Evolutionary conservation across 1,140 invertebrate genomes (phyloP), one percentile per base, ranked within the genome.

Genomic region (Battus philenor): DNA sequence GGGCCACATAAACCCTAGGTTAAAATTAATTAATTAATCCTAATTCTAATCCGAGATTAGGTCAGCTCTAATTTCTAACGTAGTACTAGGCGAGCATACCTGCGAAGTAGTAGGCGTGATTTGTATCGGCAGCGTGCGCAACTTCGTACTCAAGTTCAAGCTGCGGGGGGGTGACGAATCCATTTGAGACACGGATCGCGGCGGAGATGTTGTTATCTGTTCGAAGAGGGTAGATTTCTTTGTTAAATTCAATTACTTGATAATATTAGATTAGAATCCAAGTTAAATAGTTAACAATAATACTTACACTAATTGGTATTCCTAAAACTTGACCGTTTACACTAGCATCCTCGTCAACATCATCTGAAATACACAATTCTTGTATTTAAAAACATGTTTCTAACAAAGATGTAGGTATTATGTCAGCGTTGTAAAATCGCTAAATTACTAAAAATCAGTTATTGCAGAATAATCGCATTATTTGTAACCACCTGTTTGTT

Each of bases 221-320:
- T n/a, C n/a, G 6, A 20, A 59, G 27, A 72, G 63, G 30, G 17
- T 29, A 47, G 18, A 36, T 15, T 11, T 12, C 2, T 3, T 22
- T 44, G 5, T 9, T 2, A 20, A 34, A 7, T 36, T 27, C 29
- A 18, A 12, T n/a, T n/a, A n/a, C n/a, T n/a, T n/a, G n/a, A n/a
- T n/a, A n/a, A n/a, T n/a, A n/a, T n/a, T n/a, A n/a, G n/a, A n/a
- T n/a, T n/a, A n/a, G n/a, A n/a, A n/a, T n/a, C n/a, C n/a, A n/a
- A n/a, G n/a, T n/a, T n/a, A n/a, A n/a, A n/a, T n/a, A n/a, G n/a
- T n/a, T n/a, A n/a, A n/a, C n/a, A n/a, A n/a, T n/a, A n/a, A 27
- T 47, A 80, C 79, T 84, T 62, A 84, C 80, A 73, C 67, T 81
- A 57, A 84, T 64, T 54, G 76, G 73, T 51, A 77, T 74, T 61